A percentile compares a stretch with the other conserved stretches of the same genome.
phyloP scores from a whole-genome alignment of 2,888 invertebrate genomes.

The Luperina testacea region DNA sequence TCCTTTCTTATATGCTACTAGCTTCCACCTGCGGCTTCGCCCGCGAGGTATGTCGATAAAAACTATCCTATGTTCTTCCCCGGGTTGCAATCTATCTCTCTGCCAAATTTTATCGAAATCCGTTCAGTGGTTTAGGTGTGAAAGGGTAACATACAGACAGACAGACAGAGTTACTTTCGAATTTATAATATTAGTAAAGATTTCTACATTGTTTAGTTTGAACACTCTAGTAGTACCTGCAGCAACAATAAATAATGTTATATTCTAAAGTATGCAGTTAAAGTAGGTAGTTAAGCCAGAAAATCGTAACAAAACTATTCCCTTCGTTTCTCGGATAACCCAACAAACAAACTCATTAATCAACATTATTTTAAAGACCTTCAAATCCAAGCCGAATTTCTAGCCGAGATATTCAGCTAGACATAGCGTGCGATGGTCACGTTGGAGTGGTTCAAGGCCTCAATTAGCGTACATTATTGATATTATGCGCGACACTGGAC shows the following conservation, averaged over 20 bases:
- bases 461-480: conserved; percentile 35
- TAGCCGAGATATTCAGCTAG: conserved; percentile 27
- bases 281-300: too few species aligned
- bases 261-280: neutral
- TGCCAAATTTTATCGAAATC: too few species aligned
- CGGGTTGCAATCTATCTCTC: too few species aligned
- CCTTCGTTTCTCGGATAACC: neutral
- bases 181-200: too few species aligned
- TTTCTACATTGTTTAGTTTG: neutral
- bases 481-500: conserved; percentile 47
- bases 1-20: too few species aligned
- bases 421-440: conserved; percentile 51
- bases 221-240: neutral
- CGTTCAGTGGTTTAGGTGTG: too few species aligned
- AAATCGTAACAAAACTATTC: neutral
- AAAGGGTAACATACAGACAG: too few species aligned
- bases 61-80: too few species aligned
- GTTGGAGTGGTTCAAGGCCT: conserved; percentile 58
- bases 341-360: conserved; percentile 18
- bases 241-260: neutral
- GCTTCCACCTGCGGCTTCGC: too few species aligned
- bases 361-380: conserved; percentile 29
- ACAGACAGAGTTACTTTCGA: too few species aligned
- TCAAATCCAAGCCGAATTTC: conserved; percentile 41
- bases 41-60: too few species aligned